A percentile compares a stretch with the other conserved stretches of the same genome.
Conservation (phyloP, 2,797 vertebrate species). For the Falco naumanni region DNA sequence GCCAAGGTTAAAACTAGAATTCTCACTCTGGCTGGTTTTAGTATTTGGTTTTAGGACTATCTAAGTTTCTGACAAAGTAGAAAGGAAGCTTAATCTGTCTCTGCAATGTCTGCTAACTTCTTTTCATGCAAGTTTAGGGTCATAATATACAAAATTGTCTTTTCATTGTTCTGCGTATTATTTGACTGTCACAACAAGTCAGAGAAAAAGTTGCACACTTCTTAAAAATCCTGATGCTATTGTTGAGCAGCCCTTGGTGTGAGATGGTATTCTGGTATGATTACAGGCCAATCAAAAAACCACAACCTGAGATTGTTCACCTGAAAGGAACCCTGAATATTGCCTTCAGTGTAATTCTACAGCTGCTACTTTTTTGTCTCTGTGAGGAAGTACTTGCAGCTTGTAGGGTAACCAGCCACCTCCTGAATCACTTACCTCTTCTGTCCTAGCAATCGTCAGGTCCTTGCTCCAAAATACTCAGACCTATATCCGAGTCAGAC, state of each 20-base stretch:
- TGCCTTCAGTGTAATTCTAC: background rate
- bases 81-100: background rate
- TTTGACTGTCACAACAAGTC: background rate
- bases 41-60: background rate
- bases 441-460: background rate
- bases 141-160: rapidly evolving
- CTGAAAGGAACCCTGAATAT: background rate
- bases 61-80: background rate
- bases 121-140: background rate
- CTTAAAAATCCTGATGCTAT: background rate
- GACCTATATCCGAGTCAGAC: background rate
- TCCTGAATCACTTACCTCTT: background rate
- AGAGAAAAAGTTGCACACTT: background rate
- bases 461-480: background rate
- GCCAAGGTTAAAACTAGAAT: background rate
- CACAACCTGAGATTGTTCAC: background rate
- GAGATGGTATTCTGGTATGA: background rate
- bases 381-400: background rate
- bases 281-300: background rate
- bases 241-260: background rate
- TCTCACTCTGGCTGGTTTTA: background rate
- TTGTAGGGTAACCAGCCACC: background rate
- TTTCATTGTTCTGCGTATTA: background rate
- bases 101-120: background rate
- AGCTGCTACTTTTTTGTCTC: background rate